Evolutionary conservation across 2,888 invertebrate genomes (phyloP), one percentile per base, ranked within the genome.

Genomic region (Seira sanloemensis): DNA sequence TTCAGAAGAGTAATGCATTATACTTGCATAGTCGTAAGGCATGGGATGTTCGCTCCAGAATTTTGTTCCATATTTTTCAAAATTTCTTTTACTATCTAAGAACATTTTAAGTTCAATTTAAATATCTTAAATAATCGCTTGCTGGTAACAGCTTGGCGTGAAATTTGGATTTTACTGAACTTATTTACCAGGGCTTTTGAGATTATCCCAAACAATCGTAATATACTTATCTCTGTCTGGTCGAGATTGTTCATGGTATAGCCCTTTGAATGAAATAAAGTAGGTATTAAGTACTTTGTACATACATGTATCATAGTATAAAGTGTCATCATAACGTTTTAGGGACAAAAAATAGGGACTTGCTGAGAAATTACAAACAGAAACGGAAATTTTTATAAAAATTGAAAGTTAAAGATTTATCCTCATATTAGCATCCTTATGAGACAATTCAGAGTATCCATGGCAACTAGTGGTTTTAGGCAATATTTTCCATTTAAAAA

Each of bases 161-260:
- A 65, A 5, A 19, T 24, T 50, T n/a, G 37, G 9, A n/a, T 58
- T 58, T 58, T 58, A 16, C 58, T n/a, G 18, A 26, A 4, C 26
- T 26, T 68, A 9, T 54, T 19, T 75, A 79, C 84, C 69, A 71
- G 83, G 83, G 21, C 19, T 74, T 23, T 78, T 84, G 1, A 86
- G 54, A 37, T 86, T 86, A 1, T 77, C 74, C 81, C 81, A 80
- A 1, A 73, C 24, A 9, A 86, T 75, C 2, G 68, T 69, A n/a
- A 86, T 75, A 26, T 58, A 86, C 91, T 89, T 86, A 78, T 92
- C 91, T 46, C 92, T 88, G 89, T 92, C 91, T 0, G 90, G 90
- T 62, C 92, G 88, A 25, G 90, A 91, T 84, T 92, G 91, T 84
- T 92, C 92, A 84, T 92, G 92, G 90, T 91, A 91, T 87, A 91